Conservation (phyloP, 2,113 vertebrate genomes). For the Chunga burmeisteri region DNA sequence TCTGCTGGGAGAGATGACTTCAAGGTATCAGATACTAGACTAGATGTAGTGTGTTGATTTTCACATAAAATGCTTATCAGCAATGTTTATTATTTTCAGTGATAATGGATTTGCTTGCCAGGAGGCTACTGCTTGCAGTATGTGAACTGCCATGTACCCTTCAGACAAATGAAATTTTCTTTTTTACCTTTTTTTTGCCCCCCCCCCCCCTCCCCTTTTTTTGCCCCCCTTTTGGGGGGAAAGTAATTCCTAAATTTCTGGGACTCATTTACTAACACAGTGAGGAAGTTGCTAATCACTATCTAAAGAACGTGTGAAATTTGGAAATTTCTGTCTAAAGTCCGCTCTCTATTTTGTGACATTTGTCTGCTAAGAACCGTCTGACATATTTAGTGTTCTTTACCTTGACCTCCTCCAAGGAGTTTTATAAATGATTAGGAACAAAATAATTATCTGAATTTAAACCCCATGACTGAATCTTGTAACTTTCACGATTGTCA, state of each 20-base stretch:
- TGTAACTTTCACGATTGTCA: background rate
- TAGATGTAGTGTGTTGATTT: background rate
- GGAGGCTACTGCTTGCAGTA: background rate
- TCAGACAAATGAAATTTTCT: background rate
- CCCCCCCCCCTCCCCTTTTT: too few relatives aligned
- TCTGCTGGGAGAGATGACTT: background rate
- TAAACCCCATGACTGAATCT: background rate
- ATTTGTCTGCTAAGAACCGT: background rate
- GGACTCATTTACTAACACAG: background rate
- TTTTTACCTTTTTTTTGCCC: too few relatives aligned
- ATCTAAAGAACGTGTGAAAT: background rate
- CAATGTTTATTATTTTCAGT: background rate
- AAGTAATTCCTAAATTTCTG: background rate
- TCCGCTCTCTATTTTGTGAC: background rate
- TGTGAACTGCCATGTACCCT: background rate
- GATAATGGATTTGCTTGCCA: background rate
- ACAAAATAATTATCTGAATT: background rate
- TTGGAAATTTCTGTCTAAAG: background rate
- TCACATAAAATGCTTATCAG: background rate
- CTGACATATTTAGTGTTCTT: background rate
- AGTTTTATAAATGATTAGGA: background rate
- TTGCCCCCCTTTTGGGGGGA: background rate
- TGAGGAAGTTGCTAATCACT: background rate
- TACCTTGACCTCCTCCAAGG: background rate
- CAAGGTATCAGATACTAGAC: background rate